Evolutionary conservation across 1,140 invertebrate species (phyloP).

Genomic region (Fragariocoptes setiger): DNA sequence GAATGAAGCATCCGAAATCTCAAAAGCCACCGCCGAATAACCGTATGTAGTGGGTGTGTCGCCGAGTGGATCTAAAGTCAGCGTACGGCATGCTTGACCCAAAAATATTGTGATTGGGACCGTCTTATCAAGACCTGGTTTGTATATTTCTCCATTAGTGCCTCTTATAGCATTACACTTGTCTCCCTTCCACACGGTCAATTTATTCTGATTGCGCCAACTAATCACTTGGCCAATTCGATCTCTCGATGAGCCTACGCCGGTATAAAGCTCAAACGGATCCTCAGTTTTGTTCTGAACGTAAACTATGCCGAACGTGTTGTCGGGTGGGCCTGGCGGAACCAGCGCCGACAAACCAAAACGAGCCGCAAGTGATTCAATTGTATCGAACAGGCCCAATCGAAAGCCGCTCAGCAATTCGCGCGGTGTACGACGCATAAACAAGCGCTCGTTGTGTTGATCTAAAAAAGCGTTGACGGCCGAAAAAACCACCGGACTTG

Average conservation of each 20-base stretch:
- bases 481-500: background rate
- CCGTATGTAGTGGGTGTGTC: background rate
- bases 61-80: background rate
- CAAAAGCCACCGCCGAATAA: background rate
- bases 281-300: constrained; percentile 7
- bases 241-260: background rate
- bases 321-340: constrained; percentile 6
- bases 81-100: constrained; percentile 13
- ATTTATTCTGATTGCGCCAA: constrained; percentile 5
- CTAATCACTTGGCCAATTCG: constrained; percentile 3
- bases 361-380: background rate
- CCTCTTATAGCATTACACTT: constrained; percentile 13
- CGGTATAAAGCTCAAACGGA: constrained; percentile 9
- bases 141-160: constrained; percentile 14
- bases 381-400: constrained; percentile 6
- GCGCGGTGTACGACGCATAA: constrained; percentile 5
- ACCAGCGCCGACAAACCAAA: constrained; percentile 4
- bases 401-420: constrained; percentile 4
- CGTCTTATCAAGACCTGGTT: constrained; percentile 12
- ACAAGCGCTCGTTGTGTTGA: constrained; percentile 1
- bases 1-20: background rate
- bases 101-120: constrained; percentile 13
- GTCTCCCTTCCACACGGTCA: constrained; percentile 7
- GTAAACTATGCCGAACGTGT: constrained; percentile 8
- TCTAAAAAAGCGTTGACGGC: constrained; percentile 4